Conservation (phyloP, 2,113 vertebrate genomes). For the Clarias macrocephalus region DNA sequence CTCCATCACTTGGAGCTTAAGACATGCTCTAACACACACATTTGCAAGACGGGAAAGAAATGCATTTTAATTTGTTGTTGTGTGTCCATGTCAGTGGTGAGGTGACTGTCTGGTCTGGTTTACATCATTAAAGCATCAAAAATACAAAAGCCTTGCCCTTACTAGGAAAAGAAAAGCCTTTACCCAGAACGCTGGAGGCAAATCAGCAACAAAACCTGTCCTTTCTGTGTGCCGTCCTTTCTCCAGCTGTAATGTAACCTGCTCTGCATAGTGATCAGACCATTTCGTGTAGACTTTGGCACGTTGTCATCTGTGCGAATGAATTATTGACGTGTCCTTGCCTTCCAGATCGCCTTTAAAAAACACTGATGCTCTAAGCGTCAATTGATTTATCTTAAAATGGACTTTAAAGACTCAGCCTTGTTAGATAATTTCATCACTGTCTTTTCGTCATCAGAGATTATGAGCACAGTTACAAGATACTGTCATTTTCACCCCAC, state of each 20-base stretch:
- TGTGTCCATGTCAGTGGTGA: background rate
- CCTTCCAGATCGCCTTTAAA: constrained; percentile 58
- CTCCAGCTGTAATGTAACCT: constrained; percentile 19
- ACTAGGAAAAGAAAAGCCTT: background rate
- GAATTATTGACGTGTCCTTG: constrained; percentile 55
- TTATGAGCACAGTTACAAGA: background rate
- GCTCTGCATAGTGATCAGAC: constrained; percentile 36
- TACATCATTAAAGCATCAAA: background rate
- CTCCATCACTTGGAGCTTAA: too few species aligned
- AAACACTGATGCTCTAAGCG: constrained; percentile 52
- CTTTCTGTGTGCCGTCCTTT: background rate
- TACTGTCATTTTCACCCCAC: background rate
- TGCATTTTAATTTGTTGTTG: background rate
- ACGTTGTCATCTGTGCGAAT: constrained; percentile 28
- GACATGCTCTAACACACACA: background rate
- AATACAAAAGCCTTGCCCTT: background rate
- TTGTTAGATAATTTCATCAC: background rate
- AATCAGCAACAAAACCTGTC: background rate
- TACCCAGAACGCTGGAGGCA: background rate
- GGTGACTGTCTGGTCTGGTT: background rate
- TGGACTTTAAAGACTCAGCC: background rate
- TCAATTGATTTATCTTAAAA: background rate
- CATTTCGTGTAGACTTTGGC: constrained; percentile 22
- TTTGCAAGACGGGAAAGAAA: background rate
- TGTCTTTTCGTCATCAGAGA: background rate